Evolutionary conservation across 1,140 invertebrate genomes (phyloP).

Genomic region (Battus philenor): DNA sequence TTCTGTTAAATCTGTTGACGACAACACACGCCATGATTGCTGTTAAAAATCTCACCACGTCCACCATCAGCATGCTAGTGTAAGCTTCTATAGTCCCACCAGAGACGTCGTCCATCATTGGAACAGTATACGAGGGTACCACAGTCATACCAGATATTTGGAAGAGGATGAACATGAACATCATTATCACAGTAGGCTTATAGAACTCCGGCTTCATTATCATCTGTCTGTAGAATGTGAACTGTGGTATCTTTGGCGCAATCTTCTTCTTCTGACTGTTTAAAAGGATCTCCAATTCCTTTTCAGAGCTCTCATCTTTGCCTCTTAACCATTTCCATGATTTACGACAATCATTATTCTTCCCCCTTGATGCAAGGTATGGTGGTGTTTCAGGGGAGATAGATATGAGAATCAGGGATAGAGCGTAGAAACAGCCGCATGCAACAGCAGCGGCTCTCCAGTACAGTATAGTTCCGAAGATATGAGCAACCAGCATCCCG

Average conservation of each 20-base stretch:
- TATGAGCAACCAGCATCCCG: constrained; percentile 59
- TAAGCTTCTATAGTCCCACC: constrained; percentile 39
- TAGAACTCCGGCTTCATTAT: constrained; percentile 58
- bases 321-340: constrained; percentile 58
- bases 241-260: constrained; percentile 28
- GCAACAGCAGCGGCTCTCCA: constrained; percentile 58
- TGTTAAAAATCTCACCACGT: constrained; percentile 50
- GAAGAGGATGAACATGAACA: constrained; percentile 66
- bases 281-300: constrained; percentile 53
- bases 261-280: constrained; percentile 43
- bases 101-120: constrained; percentile 56
- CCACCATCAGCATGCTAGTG: constrained; percentile 59
- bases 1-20: constrained; percentile 49
- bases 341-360: constrained; percentile 42
- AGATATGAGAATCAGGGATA: constrained; percentile 50
- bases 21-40: constrained; percentile 54
- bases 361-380: constrained; percentile 47
- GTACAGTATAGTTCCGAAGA: constrained; percentile 57
- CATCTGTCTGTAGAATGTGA: constrained; percentile 29
- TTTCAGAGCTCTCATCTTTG: constrained; percentile 37
- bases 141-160: constrained; percentile 68
- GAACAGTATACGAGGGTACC: constrained; percentile 57
- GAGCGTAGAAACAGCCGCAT: constrained; percentile 49
- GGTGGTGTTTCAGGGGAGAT: constrained; percentile 61
- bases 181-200: constrained; percentile 63